Evolutionary conservation across 1,140 invertebrate species (phyloP), one percentile per base, ranked within the genome.

Genomic region (Zophobas morio): DNA sequence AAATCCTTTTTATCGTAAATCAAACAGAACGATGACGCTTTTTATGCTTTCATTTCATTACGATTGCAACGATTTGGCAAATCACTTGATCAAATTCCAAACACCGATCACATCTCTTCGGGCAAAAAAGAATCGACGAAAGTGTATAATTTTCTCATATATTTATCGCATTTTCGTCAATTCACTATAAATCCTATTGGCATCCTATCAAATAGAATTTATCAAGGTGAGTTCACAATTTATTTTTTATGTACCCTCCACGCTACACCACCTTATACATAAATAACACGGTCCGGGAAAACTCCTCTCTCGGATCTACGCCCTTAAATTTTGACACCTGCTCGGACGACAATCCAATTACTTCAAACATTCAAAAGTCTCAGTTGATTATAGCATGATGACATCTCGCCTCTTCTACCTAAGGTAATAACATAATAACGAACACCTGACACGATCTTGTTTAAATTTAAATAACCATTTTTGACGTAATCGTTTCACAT

Each of bases 301-400:
- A 42, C 42, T 66, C 32, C 42, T 32, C 37, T 5, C n/a, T 2
- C 36, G 37, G 37, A 20, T 42, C 2, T 42, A 20, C 42, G 33
- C 39, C 56, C 37, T 60, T 60, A 35, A 66, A 66, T 6, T 66
- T 6, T 40, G 40, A 8, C 60, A 40, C 49, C 4, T 51, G 37
- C n/a, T 42, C 39, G 60, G n/a, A 66, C 53, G 53, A 20, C 53
- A 66, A 66, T 66, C 60, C 42, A 66, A 66, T 66, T 66, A 66
- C 20, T 37, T 6, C 5, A 40, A 39, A 66, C 60, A 66, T 46
- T 42, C 60, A 42, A 6, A 6, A 8, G 60, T 66, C 34, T 66
- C 42, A 66, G n/a, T 66, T 42, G 60, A 66, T 66, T 66, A 66
- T 42, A 8, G n/a, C n/a, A 66, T 66, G 36, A 66, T 40, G 60